Evolutionary conservation across 92 coral and sea anemone genomes (phyloP).

Genomic region (Plumapathes pennacea): DNA sequence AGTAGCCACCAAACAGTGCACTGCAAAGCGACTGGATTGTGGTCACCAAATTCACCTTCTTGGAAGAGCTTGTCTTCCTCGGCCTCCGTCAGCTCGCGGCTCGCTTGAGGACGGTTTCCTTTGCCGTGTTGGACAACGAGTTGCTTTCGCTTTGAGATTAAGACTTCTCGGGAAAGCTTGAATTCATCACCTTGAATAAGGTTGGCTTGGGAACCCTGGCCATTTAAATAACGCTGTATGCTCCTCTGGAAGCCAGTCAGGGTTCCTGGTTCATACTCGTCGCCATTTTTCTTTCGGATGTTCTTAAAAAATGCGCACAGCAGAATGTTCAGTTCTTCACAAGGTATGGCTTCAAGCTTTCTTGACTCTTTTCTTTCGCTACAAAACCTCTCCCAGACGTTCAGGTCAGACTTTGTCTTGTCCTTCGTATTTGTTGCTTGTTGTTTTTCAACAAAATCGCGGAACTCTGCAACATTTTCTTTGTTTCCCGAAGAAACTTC

Average conservation of each 20-base stretch:
- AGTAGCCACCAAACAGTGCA: slow-evolving; percentile 54
- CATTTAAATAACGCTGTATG: slow-evolving; percentile 26
- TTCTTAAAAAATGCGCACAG: slow-evolving; percentile 5
- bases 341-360: slow-evolving; percentile 2
- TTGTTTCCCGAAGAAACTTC: too few relatives aligned
- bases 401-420: too few relatives aligned
- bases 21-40: slow-evolving; percentile 34
- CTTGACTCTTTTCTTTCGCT: too few relatives aligned
- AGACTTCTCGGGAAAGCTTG: slow-evolving; percentile 14
- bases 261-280: slow-evolving; percentile 12
- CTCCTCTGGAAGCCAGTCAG: slow-evolving; percentile 14
- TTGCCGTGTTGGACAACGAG: slow-evolving; percentile 9
- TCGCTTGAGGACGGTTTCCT: slow-evolving; percentile 20
- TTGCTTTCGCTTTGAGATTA: slow-evolving; percentile 7
- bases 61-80: slow-evolving; percentile 46
- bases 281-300: slow-evolving; percentile 20
- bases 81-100: slow-evolving; percentile 8
- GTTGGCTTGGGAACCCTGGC: slow-evolving; percentile 7
- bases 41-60: slow-evolving; percentile 42
- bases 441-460: too few relatives aligned
- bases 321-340: slow-evolving; percentile 7
- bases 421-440: too few relatives aligned
- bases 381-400: too few relatives aligned
- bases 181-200: slow-evolving; percentile 25
- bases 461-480: too few relatives aligned